A percentile compares a stretch with the other conserved stretches of the same genome.
These are phyloP conservation scores for Caenorhabditis sulstoni DNA, from an alignment of 2,888 invertebrate species.

Conservation along the genomic window DNA sequence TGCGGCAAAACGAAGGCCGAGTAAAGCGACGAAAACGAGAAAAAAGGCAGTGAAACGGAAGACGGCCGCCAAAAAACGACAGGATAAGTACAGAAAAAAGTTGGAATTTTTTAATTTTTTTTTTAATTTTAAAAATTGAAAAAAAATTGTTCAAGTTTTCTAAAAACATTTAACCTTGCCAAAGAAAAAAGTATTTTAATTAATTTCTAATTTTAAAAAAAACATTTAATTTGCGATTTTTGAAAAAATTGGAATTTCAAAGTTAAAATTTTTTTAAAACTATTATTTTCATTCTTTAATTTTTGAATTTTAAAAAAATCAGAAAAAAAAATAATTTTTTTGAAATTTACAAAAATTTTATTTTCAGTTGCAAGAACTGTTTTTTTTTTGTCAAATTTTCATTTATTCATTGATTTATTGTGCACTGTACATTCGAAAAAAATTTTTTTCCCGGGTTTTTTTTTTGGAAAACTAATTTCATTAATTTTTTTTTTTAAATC, in stretches of 20 bases:
- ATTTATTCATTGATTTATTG: no score
- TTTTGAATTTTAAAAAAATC: no score
- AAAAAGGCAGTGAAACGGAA: conserved; percentile 37
- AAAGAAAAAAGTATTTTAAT: conserved; percentile 23
- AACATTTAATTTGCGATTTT: background rate
- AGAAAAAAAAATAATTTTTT: no score
- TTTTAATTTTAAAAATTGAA: background rate
- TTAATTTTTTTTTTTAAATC: no score
- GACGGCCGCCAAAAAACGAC: conserved; percentile 30
- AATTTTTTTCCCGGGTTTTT: no score
- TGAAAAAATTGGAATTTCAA: background rate
- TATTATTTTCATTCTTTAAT: no score
- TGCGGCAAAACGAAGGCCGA: conserved; percentile 9
- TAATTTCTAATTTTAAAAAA: background rate
- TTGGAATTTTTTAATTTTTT: conserved; percentile 4
- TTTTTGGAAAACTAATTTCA: background rate
- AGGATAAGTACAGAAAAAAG: conserved; percentile 26
- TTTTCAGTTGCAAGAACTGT: no score
- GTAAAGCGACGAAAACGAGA: conserved; percentile 21
- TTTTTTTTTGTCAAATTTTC: no score
- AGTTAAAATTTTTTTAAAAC: background rate
- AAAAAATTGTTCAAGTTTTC: background rate
- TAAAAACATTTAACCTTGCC: conserved; percentile 1
- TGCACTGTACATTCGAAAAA: no score
- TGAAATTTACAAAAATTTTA: no score